Conservation (phyloP, 2,888 invertebrate genomes). For the Drosophila neonasuta region DNA sequence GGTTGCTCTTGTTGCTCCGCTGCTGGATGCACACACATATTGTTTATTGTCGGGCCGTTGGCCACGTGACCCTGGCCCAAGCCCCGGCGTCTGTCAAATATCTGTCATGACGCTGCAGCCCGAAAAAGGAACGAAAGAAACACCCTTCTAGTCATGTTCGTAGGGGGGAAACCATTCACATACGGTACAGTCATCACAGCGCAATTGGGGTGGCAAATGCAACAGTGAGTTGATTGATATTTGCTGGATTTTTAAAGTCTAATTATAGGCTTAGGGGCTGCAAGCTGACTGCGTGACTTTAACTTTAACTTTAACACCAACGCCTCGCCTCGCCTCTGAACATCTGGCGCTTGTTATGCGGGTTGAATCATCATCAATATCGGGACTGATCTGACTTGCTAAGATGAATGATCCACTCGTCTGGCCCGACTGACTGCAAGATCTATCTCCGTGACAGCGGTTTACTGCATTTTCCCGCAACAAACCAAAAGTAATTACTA, state of each 20-base stretch:
- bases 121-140: conserved; percentile 7
- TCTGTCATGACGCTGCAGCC: conserved; percentile 26
- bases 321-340: not conserved
- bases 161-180: not conserved
- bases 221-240: conserved; percentile 46
- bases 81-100: conserved; percentile 37
- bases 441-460: conserved; percentile 22
- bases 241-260: conserved; percentile 42
- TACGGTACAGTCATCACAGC: conserved; percentile 44
- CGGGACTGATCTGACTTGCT: conserved; percentile 8
- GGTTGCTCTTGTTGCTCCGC: conserved; percentile 28
- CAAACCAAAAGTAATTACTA: conserved; percentile 26
- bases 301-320: conserved; percentile 40
- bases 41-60: conserved; percentile 17
- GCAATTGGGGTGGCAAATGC: conserved; percentile 32
- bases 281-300: conserved; percentile 38
- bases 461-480: conserved; percentile 2
- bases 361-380: conserved; percentile 14
- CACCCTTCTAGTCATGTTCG: conserved; percentile 9
- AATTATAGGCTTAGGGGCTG: conserved; percentile 38
- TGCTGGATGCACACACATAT: conserved; percentile 11
- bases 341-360: conserved; percentile 44
- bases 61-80: conserved; percentile 48
- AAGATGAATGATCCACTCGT: conserved; percentile 34
- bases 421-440: not conserved